Evolutionary conservation across 1,140 invertebrate genomes (phyloP), one percentile per base, ranked within the genome.

Genomic region (Zophobas atratus): DNA sequence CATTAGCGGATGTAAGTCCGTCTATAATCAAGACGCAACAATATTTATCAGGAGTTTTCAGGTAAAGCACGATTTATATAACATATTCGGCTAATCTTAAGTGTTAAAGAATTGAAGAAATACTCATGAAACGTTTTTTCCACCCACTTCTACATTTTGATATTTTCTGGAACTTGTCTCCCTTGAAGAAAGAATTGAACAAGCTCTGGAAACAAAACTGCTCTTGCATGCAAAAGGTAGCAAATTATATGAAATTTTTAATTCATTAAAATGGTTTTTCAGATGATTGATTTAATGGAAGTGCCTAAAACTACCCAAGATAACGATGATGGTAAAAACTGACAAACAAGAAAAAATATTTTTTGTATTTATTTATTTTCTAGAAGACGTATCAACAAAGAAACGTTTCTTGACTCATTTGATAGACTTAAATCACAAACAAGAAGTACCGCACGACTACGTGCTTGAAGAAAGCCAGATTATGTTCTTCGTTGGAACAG

Each of bases 201-300:
- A 32, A 6, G 32, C 53, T 55, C 35, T 55, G 53, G 53, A 6
- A 55, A 1, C 53, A 55, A 2, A 55, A 55, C 20, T 34, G 53
- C 35, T 34, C 53, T 6, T 55, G 32, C 20, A 55, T 55, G 2
- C 32, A 32, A 46, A 46, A 46, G 8, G 43, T 46, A 46, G 2
- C 43, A 46, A 46, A 46, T 46, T 46, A 3, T n/a, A n/a, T 46
- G 2, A 3, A 8, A 46, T 3, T 3, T 2, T 46, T 46, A 2
- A 46, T 2, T 46, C 43, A 46, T 46, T 46, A 3, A 46, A 46
- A n/a, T n/a, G n/a, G n/a, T 3, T 46, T 46, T 46, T 33, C 53
- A 55, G 32, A 55, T 55, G 53, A 55, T 55, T 55, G 53, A 55
- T 0, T 34, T 55, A 55, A 55, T 55, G 53, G 32, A 55, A n/a